Base-by-base conservation (phyloP, 2,113 vertebrate genomes). In the Archilochus colubris region DNA sequence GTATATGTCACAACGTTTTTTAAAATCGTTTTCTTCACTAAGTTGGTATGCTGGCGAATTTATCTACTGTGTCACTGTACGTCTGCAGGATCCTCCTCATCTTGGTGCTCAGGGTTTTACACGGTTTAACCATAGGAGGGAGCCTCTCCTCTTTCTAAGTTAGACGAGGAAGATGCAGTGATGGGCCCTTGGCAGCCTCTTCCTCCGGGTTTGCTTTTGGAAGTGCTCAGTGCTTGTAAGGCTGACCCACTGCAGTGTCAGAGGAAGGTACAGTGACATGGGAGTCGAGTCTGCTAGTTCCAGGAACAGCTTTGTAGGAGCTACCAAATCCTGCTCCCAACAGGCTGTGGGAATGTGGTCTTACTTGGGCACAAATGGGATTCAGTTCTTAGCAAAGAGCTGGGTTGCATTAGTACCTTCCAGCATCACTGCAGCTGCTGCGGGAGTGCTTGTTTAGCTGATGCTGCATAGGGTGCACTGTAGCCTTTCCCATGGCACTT, bases 81-180 rank as follows among this genome's bases (percentile, higher is more conserved):
- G 10, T 21, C 24, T n/a, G 58, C 46, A 67, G 48, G 27, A 27
- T 38, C 61, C 9, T 3, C 4, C 20, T 72, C 4, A 0, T 3
- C 40, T 58, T 2, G 40, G 3, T 53, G 75, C 83, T 91, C 58
- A 1, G 10, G 33, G 51, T 63, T 82, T 57, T 94, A 10, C 62
- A 21, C 20, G 2, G 22, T 82, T 92, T 51, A 82, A 57, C 95
- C 92, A 82, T 95, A 12, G 82, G 95, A 95, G 89, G 96, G 94
- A 97, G 93, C 95, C 79, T 84, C 96, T 95, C 33, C 28, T 88
- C 95, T 89, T 55, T 9, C 53, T 2, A 78, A 90, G 38, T 31
- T 38, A 12, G 0, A 1, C 1, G 3, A 24, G 54, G 54, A 86
- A 76, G 63, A n/a, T 9, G 43, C 36, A 3, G 1, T 16, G 27